Evolutionary conservation across 2,113 vertebrate genomes (phyloP), one percentile per base, ranked within the genome.

Genomic region (Ellobius talpinus): DNA sequence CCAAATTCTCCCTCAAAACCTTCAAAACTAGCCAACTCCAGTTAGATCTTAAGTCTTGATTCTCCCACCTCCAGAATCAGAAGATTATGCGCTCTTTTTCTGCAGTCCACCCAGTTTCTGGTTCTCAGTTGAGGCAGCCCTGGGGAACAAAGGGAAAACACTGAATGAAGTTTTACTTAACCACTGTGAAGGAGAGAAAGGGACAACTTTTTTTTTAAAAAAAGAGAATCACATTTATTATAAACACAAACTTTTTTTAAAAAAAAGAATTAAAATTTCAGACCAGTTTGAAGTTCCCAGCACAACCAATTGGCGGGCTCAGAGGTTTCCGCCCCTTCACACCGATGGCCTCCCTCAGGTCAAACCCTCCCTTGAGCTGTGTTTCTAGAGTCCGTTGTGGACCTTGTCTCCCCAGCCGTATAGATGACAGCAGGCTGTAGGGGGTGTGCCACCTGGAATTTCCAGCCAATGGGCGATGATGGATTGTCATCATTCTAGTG

Each of bases 401-500:
- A n/a, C 89, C 14, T 33, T 10, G 45, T 24, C 19, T 42, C 39
- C 36, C 36, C 3, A 45, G 42, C 68, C 2, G 50, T 0, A 7
- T 33, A 23, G 36, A 26, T 66, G 13, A 17, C 7, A 10, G 45
- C 26, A 23, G 36, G 26, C 8, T 33, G 1, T 10, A 19, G 7
- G 4, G 42, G 4, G 16, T 52, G 47, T 45, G 4, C 42, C 12
- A 21, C 36, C 66, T 70, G 2, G 36, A 8, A 12, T 1, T 50
- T 74, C 39, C 16, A 50, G 50, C 45, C 68, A 65, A 33, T 7
- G 19, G 31, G 61, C 29, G 65, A 82, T n/a, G 50, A 45, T 50
- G 42, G 5, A 8, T 14, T 9, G 14, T 14, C n/a, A 8, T 3
- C 11, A 1, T 72, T n/a, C 21, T 5, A 23, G 39, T 17, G 39